These are phyloP conservation scores for Propithecus coquereli DNA, from an alignment of 2,113 vertebrate species.

Conservation along the genomic window DNA sequence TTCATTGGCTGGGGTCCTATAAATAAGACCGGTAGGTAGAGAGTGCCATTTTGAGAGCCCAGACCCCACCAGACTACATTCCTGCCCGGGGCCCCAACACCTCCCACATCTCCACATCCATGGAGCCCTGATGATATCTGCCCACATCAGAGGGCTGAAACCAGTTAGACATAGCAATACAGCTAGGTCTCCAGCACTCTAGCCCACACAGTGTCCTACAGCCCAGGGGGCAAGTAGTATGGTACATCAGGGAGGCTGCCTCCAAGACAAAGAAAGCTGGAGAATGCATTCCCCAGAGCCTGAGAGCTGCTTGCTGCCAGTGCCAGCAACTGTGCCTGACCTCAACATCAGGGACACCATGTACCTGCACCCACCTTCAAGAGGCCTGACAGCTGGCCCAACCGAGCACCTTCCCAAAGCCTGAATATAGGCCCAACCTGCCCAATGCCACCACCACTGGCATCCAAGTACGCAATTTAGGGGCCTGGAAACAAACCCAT, in stretches of 20 bases:
- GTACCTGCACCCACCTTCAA: not conserved
- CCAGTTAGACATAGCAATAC: not conserved
- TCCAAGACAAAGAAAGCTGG: not conserved
- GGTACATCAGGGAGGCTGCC: not conserved
- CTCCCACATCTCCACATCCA: not conserved
- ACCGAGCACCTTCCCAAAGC: not conserved
- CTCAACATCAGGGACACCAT: not conserved
- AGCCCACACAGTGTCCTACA: not conserved
- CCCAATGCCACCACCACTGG: not conserved
- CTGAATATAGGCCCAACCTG: not conserved
- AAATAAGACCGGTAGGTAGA: not conserved
- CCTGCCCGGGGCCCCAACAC: not conserved
- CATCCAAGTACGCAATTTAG: not conserved
- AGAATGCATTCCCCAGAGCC: not conserved
- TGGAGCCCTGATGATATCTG: not conserved
- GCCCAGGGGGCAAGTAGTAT: not conserved
- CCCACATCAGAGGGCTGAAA: not conserved
- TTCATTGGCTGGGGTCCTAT: not conserved
- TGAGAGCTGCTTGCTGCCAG: not conserved
- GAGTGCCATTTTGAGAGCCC: not conserved
- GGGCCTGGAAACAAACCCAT: not conserved
- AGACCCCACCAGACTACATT: not conserved
- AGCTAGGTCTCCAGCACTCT: not conserved
- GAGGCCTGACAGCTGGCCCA: not conserved
- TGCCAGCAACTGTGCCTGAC: too few relatives aligned